Evolutionary conservation across 2,113 vertebrate genomes (phyloP).

Genomic region (Motacilla tschutschensis): DNA sequence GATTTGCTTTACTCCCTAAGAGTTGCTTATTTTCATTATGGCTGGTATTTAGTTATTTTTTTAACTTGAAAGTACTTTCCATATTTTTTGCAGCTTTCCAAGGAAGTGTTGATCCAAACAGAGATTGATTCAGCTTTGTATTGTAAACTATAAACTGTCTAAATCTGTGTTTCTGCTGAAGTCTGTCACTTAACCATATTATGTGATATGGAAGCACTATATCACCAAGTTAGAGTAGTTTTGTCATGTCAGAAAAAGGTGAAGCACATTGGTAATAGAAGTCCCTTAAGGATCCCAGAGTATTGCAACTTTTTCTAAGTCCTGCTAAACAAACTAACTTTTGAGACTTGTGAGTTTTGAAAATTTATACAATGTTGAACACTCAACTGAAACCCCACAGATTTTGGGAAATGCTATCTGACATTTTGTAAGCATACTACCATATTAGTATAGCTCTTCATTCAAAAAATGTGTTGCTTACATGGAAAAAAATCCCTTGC

Average conservation of each 20-base stretch:
- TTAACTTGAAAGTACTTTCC: background rate
- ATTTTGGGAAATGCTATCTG: background rate
- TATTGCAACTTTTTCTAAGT: background rate
- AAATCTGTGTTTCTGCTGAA: background rate
- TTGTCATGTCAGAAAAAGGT: background rate
- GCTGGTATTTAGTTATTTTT: background rate
- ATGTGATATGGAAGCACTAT: background rate
- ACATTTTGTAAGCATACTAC: background rate
- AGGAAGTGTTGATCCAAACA: background rate
- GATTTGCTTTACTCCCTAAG: background rate
- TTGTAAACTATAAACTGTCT: background rate
- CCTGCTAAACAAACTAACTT: background rate
- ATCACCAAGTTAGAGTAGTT: background rate
- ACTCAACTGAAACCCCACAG: background rate
- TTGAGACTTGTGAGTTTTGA: background rate
- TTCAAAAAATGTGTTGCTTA: background rate
- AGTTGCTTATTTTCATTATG: background rate
- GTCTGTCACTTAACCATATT: background rate
- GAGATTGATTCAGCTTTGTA: background rate
- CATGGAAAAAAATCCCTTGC: fast-evolving
- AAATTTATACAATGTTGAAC: background rate
- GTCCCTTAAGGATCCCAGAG: background rate
- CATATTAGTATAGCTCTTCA: background rate
- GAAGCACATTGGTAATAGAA: background rate
- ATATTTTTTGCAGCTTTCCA: background rate